Evolutionary conservation across 2,113 vertebrate species (phyloP), one percentile per base, ranked within the genome.

Genomic region (Gobiocypris rarus): DNA sequence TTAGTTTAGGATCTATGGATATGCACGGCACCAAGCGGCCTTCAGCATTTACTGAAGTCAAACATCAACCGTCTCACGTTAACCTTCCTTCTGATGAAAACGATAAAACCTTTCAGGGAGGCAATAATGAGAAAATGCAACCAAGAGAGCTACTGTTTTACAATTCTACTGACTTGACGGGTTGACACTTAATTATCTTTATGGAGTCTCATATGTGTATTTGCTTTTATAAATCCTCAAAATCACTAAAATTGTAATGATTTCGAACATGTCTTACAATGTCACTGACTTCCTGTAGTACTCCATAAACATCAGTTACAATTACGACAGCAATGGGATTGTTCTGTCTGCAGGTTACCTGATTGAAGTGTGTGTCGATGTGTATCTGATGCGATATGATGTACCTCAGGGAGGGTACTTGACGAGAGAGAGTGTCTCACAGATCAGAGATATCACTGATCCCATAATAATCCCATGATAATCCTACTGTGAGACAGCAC

Each of bases 21-120:
- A 91, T 90, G 93, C 92, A 90, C 91, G 92, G 92, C 93, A 93
- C 95, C 94, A 95, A 92, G 95, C 94, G 93, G 91, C 93, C 91
- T 87, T 94, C 94, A 94, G 92, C 89, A 91, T 93, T 95, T 54
- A 92, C 94, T 95, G 91, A 92, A 88, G 86, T 90, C 90, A 89
- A 88, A 93, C 94, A 93, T 93, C 92, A 88, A 85, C 88, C 80
- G 52, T 91, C 92, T 94, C 92, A 90, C 85, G 89, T 93, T 93
- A 87, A 90, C 22, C 75, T 71, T 83, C 90, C 89, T 54, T 90
- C 89, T 34, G 89, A 93, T 91, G 90, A 85, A 87, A 81, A 89
- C 88, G 93, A 93, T 93, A 91, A 91, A 91, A 88, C 70, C 48
- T 31, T 85, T 80, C 70, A 67, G 48, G 80, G 15, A 31, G 82